phyloP scores from a whole-genome alignment of 1,140 invertebrate genomes.

The Dysdera silvatica region DNA sequence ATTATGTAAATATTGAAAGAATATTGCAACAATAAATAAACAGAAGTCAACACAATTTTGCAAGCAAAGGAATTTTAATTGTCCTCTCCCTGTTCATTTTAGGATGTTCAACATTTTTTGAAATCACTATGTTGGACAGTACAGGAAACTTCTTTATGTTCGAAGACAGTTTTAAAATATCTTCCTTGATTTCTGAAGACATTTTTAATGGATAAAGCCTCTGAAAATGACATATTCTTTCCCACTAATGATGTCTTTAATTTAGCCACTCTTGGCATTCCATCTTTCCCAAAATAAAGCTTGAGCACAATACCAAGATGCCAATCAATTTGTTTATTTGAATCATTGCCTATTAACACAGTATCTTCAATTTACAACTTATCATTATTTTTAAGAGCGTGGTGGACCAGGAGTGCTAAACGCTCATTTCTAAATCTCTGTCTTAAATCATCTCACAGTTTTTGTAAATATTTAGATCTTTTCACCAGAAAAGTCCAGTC shows the following conservation, averaged over 20 bases:
- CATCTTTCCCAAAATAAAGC: background rate
- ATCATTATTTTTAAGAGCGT: background rate
- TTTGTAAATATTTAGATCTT: background rate
- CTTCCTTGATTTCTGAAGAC: background rate
- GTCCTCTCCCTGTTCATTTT: too few relatives aligned
- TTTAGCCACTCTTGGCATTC: background rate
- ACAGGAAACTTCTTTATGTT: background rate
- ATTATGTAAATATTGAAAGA: too few relatives aligned
- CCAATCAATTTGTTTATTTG: background rate
- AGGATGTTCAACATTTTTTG: too few relatives aligned
- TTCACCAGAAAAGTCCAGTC: background rate
- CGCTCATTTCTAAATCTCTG: slow-evolving; percentile 1
- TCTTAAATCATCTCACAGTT: background rate
- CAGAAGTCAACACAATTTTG: too few relatives aligned
- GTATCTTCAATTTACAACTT: background rate
- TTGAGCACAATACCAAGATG: background rate
- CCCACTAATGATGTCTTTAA: background rate
- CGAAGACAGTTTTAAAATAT: background rate
- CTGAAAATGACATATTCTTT: background rate
- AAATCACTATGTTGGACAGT: too few relatives aligned
- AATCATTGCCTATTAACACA: background rate
- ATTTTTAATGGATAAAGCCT: slow-evolving; percentile 6
- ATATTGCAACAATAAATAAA: too few relatives aligned
- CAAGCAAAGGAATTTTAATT: too few relatives aligned
- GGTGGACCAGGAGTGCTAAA: background rate